Evolutionary conservation across 2,113 vertebrate genomes (phyloP), one percentile per base, ranked within the genome.

Genomic region (Todiramphus chloris): DNA sequence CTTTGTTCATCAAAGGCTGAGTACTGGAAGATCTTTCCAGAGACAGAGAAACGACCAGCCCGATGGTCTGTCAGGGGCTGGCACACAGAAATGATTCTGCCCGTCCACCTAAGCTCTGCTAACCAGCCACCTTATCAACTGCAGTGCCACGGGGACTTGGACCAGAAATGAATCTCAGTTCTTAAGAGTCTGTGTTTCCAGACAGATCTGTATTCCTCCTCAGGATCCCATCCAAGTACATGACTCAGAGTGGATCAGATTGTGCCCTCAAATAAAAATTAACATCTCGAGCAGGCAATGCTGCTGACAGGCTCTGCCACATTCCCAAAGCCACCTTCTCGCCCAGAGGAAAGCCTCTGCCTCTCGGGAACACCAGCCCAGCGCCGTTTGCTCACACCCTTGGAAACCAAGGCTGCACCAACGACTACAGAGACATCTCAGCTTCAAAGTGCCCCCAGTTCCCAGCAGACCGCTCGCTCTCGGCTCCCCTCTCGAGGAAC

Each of bases 1-100:
- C 11, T 37, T 28, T 51, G 33, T 30, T 86, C 11, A 39, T 43
- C 41, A n/a, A 35, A 88, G 74, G 64, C 48, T 90, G 63, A 55
- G 31, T 44, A 60, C 25, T 73, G 60, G 28, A 44, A 50, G 16
- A 19, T 81, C 24, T 30, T 64, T 68, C 24, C 63, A 50, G 15
- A 7, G 59, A 21, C 0, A 50, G 21, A 72, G 41, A 18, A 72
- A 30, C 25, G 0, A n/a, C 5, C 41, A 66, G 53, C n/a, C 74
- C 39, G 3, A 43, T 6, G 56, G 30, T 35, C 55, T 63, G 43
- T 10, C 62, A 94, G 75, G 73, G 55, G 27, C 43, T 44, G 83
- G 53, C 55, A 72, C 1, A 6, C 68, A 77, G 51, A 60, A 48
- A 46, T 18, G 4, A 66, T 10, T 28, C 28, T 35, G 8, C 19